Evolutionary conservation across 2,113 vertebrate species (phyloP), one percentile per base, ranked within the genome.

Genomic region (Cottus gobio): DNA sequence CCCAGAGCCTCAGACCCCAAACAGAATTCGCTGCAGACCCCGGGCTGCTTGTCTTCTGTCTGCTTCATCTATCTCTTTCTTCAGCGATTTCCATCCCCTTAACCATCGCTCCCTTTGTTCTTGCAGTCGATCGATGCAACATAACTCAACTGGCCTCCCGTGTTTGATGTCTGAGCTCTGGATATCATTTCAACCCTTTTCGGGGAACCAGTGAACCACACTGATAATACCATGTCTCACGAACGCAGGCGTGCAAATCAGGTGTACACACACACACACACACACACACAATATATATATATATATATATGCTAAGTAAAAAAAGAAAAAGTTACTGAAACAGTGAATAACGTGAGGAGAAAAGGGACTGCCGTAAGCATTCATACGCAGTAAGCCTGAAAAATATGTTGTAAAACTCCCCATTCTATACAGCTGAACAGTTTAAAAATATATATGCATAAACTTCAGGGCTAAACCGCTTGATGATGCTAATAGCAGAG

Each of bases 111-210:
- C 12, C 73, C 93, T 93, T 94, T 93, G 92, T 92, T 94, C 91
- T 88, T 44, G 87, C 82, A 73, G 83, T 89, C 86, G 75, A 84
- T 90, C 85, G 86, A 94, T 90, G 91, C 84, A 18, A 83, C 91
- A 93, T 93, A 93, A 94, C 87, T 93, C 91, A 93, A 70, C 77
- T 42, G 81, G 80, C 89, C 90, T 88, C 88, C 82, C 60, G 75
- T 81, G 91, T 92, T 93, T 93, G 93, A 91, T 91, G 92, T 92
- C 84, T 85, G 83, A 83, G 90, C 87, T 92, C 92, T 94, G 92
- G 91, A 92, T 90, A 94, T 92, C 90, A 92, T 93, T 94, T 89
- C 75, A 77, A 77, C 82, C 79, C 31, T 86, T 91, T 90, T 76
- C 58, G 68, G 42, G 68, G 71, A 87, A 80, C 83, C 80, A 87